These are phyloP conservation scores for Amiota minor DNA, from an alignment of 2,888 invertebrate species.

Conservation along the genomic window DNA sequence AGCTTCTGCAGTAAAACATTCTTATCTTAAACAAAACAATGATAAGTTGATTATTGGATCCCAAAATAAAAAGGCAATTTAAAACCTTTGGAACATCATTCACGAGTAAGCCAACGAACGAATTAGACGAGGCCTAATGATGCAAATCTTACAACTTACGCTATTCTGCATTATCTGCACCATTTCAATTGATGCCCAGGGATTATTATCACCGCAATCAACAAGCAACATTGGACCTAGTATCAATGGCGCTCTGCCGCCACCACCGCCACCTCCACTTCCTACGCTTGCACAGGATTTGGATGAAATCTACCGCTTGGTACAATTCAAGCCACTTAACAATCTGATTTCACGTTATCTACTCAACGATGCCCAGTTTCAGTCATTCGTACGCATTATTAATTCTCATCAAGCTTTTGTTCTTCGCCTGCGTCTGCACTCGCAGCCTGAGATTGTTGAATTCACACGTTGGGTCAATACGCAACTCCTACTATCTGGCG, in stretches of 20 bases:
- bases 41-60: background rate
- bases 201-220: constrained; percentile 18
- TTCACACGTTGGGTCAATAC: constrained; percentile 60
- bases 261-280: constrained; percentile 39
- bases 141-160: constrained; percentile 5
- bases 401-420: constrained; percentile 57
- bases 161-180: constrained; percentile 17
- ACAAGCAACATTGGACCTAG: background rate
- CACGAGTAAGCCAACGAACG: background rate
- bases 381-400: constrained; percentile 63
- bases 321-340: constrained; percentile 57
- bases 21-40: background rate
- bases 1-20: constrained; percentile 7
- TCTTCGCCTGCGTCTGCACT: constrained; percentile 54
- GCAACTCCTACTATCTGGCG: constrained; percentile 54
- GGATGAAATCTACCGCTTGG: constrained; percentile 51
- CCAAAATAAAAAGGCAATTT: too few species aligned
- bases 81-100: background rate
- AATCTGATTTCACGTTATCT: constrained; percentile 60
- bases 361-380: constrained; percentile 66
- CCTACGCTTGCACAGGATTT: constrained; percentile 55
- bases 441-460: constrained; percentile 64
- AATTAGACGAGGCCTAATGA: background rate
- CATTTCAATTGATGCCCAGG: background rate
- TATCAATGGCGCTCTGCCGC: background rate